Conservation (phyloP, 2,888 invertebrate species). For the Andricus curvator region DNA sequence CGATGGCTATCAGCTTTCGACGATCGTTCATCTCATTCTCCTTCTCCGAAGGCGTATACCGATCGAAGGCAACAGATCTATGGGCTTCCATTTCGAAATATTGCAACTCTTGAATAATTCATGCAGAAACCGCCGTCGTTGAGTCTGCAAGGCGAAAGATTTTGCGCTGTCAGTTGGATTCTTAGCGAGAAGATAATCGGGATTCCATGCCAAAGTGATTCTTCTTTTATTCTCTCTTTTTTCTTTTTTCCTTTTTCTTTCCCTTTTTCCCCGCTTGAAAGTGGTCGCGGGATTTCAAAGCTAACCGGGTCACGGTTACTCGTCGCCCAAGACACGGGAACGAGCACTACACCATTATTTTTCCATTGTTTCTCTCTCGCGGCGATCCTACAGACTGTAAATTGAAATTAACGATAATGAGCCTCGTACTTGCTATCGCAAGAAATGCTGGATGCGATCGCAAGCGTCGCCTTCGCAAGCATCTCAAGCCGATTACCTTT, state of each 20-base stretch:
- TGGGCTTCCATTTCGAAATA: conserved; percentile 56
- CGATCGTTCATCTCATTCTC: conserved; percentile 12
- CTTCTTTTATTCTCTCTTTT: not conserved
- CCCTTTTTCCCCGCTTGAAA: not conserved
- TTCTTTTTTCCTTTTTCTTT: not conserved
- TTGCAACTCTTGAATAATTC: conserved; percentile 63
- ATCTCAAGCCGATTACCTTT: not conserved
- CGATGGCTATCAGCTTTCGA: conserved; percentile 6
- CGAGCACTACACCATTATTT: conserved; percentile 20
- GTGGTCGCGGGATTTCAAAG: conserved; percentile 31
- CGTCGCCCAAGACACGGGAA: conserved; percentile 34
- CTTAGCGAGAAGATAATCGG: conserved; percentile 52
- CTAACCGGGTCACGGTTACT: conserved; percentile 50
- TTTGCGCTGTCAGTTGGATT: conserved; percentile 49
- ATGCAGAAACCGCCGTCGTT: conserved; percentile 58
- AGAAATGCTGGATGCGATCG: conserved; percentile 3
- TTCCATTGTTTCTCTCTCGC: conserved; percentile 35
- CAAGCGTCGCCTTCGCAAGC: not conserved
- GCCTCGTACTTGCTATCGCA: conserved; percentile 15
- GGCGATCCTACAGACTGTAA: conserved; percentile 32
- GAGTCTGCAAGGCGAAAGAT: conserved; percentile 58
- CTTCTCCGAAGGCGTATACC: conserved; percentile 10
- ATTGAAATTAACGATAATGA: conserved; percentile 38
- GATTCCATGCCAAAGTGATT: conserved; percentile 50
- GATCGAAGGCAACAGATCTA: not conserved